Conservation (phyloP, 1,140 invertebrate species). For the Odontomachus brunneus region DNA sequence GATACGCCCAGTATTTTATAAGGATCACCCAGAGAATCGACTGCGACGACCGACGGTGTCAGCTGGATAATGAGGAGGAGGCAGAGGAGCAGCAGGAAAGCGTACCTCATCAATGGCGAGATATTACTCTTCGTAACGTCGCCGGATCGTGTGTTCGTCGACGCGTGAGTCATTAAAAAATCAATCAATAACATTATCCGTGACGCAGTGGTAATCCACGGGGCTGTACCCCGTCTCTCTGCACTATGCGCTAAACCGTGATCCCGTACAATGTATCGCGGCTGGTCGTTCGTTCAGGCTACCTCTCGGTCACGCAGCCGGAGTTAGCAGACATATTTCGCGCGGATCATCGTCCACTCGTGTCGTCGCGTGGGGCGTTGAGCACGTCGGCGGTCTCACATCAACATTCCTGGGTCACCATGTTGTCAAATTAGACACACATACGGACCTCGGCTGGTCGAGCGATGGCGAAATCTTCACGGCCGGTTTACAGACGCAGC, state of each 20-base stretch:
- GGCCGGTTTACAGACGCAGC: neutral
- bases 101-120: constrained; percentile 73
- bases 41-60: constrained; percentile 72
- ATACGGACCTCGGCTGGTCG: constrained; percentile 7
- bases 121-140: constrained; percentile 68
- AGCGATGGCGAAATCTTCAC: constrained; percentile 5
- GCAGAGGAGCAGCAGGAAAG: constrained; percentile 57
- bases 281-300: constrained; percentile 28
- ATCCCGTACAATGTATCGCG: constrained; percentile 13
- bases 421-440: constrained; percentile 60
- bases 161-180: constrained; percentile 74
- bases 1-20: constrained; percentile 94
- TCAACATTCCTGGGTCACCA: constrained; percentile 59
- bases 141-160: constrained; percentile 69
- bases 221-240: neutral
- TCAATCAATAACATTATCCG: constrained; percentile 77
- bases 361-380: constrained; percentile 23
- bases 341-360: constrained; percentile 37
- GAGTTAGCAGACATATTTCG: constrained; percentile 62
- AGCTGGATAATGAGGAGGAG: constrained; percentile 8
- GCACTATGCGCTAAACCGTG: neutral
- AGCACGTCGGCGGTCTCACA: constrained; percentile 49
- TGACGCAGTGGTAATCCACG: neutral
- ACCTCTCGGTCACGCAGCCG: constrained; percentile 6
- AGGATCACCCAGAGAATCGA: constrained; percentile 89